A percentile compares a stretch with the other conserved stretches of the same genome.
Conservation (phyloP, 1,140 invertebrate species). For the Potamilus streckersoni region DNA sequence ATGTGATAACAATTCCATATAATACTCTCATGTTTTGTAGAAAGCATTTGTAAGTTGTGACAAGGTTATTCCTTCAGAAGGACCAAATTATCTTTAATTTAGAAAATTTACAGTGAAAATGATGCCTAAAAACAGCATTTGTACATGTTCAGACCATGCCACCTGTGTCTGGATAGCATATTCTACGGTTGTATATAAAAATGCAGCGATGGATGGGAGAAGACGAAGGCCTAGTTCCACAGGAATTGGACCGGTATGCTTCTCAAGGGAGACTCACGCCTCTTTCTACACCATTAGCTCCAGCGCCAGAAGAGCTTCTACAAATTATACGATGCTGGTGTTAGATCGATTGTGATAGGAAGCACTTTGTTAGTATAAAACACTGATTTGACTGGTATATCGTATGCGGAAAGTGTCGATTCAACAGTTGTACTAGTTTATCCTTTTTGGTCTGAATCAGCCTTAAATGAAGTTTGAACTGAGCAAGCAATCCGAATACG, state of each 20-base stretch:
- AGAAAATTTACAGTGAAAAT: constrained; percentile 3
- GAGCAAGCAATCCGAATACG: too few relatives aligned
- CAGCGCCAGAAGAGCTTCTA: constrained; percentile 8
- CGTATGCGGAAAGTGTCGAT: constrained; percentile 6
- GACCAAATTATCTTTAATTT: background rate
- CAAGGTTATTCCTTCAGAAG: background rate
- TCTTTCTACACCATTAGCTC: constrained; percentile 5
- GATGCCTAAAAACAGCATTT: background rate
- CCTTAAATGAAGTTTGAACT: too few relatives aligned
- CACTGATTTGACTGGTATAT: constrained; percentile 1
- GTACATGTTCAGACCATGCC: constrained; percentile 2
- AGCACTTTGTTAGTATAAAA: constrained; percentile 7
- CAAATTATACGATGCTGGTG: constrained; percentile 10
- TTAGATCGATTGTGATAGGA: constrained; percentile 12
- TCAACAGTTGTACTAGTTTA: background rate
- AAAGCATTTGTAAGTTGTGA: background rate
- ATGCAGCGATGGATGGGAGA: constrained; percentile 4
- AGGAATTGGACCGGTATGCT: background rate
- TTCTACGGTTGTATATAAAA: constrained; percentile 2
- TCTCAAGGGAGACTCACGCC: background rate
- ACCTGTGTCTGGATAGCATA: background rate
- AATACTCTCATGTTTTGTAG: background rate
- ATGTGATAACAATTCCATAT: too few relatives aligned
- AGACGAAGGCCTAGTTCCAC: background rate
- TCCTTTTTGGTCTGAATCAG: background rate